Conservation (phyloP, 2,797 vertebrate genomes). For the Pseudochirops cupreus region DNA sequence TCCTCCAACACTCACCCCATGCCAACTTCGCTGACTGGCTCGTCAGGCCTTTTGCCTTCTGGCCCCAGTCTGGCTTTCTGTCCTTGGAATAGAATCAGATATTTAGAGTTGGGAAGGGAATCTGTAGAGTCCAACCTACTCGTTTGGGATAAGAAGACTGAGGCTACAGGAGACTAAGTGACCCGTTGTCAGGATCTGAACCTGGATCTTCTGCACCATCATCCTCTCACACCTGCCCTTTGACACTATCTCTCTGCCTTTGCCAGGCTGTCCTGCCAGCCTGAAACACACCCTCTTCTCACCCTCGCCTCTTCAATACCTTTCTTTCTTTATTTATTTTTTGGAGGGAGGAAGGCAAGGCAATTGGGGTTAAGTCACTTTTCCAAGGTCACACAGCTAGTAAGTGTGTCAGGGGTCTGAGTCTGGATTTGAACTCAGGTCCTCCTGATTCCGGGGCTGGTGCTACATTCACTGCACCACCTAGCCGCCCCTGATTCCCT, state of each 20-base stretch:
- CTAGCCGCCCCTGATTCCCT: background rate
- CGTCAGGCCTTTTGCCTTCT: background rate
- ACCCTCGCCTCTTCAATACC: background rate
- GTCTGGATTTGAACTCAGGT: no score
- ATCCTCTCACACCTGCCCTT: background rate
- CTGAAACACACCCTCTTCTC: background rate
- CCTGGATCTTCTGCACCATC: background rate
- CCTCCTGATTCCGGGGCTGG: no score
- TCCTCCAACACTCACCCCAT: background rate
- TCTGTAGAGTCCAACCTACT: background rate
- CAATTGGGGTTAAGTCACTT: no score
- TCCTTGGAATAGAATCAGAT: background rate
- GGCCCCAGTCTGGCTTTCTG: background rate
- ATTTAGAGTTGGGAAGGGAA: background rate
- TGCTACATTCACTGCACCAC: no score
- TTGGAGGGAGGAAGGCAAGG: no score
- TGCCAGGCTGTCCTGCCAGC: fast-evolving
- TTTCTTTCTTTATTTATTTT: background rate
- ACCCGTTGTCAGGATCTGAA: background rate
- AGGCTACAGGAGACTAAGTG: background rate
- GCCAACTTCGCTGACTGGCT: background rate
- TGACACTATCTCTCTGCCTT: background rate
- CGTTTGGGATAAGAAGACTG: background rate
- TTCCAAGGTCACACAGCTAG: no score
- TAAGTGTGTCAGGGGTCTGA: no score